These are phyloP conservation scores for Vanessa atalanta DNA, from an alignment of 1,140 invertebrate species.

Conservation along the genomic window DNA sequence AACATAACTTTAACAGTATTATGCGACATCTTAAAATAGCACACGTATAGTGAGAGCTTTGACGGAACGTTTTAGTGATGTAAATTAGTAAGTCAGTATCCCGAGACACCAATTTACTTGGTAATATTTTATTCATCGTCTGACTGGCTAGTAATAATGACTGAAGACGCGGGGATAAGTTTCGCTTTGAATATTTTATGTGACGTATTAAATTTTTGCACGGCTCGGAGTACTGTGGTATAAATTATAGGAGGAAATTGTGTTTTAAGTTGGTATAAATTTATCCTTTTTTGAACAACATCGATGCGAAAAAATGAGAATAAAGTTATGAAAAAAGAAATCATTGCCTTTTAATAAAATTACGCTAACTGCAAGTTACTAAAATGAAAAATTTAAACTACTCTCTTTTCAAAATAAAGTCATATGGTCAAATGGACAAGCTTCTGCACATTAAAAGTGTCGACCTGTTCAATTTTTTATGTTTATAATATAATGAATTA, in stretches of 20 bases:
- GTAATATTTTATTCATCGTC: constrained; percentile 57
- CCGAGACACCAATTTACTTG: constrained; percentile 49
- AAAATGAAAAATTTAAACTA: too few relatives aligned
- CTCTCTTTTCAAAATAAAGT: too few relatives aligned
- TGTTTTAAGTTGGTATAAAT: constrained; percentile 11
- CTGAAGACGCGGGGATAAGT: constrained; percentile 42
- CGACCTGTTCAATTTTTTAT: too few relatives aligned
- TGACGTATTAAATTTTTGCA: constrained; percentile 40
- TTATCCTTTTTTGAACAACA: neutral
- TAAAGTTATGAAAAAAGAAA: too few relatives aligned
- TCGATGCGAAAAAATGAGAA: too few relatives aligned
- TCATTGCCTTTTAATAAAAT: too few relatives aligned
- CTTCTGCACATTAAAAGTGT: too few relatives aligned
- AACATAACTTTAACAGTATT: neutral
- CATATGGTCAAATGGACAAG: too few relatives aligned
- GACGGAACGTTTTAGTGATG: constrained; percentile 33
- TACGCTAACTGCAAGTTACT: too few relatives aligned
- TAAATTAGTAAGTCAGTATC: constrained; percentile 48
- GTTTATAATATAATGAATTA: neutral
- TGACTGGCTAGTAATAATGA: constrained; percentile 50
- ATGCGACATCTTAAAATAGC: neutral
- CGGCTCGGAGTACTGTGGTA: neutral
- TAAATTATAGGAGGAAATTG: constrained; percentile 11
- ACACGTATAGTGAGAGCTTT: neutral
- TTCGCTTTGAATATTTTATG: constrained; percentile 47